Percentiles rank a stretch among this genome's conserved stretches.
Evolutionary conservation across 23 tunicate species (phyloP).

Genomic region (Trididemnum clinides): DNA sequence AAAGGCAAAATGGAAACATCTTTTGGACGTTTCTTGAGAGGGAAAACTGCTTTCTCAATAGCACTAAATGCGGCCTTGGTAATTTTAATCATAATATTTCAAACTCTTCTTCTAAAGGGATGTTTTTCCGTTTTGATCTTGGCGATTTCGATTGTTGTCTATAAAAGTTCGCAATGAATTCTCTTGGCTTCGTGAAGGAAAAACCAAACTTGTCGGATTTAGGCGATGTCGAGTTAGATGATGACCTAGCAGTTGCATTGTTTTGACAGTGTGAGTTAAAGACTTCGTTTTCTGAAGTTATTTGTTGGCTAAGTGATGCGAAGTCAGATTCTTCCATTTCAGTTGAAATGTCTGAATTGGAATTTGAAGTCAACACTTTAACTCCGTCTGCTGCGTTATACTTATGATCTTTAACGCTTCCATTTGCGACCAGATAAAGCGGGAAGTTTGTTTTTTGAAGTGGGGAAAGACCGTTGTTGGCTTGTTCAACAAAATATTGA

Average conservation of each 20-base stretch:
- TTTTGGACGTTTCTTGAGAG: too few species aligned
- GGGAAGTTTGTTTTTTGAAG: slow-evolving; percentile 49
- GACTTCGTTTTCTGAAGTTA: not conserved
- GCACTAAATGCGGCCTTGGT: too few species aligned
- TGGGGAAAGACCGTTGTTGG: slow-evolving; percentile 39
- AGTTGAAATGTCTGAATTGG: not conserved
- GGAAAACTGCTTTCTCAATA: too few species aligned
- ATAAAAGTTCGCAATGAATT: slow-evolving; percentile 18
- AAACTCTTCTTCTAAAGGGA: slow-evolving; percentile 49
- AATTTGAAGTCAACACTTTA: not conserved
- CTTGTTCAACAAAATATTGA: slow-evolving; percentile 37
- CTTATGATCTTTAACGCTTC: slow-evolving; percentile 56
- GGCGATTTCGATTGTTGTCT: slow-evolving; percentile 22
- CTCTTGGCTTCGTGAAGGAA: not conserved
- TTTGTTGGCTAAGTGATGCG: not conserved
- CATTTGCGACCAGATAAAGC: slow-evolving; percentile 55
- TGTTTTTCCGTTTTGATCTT: not conserved
- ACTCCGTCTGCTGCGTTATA: not conserved
- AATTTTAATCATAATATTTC: slow-evolving; percentile 30
- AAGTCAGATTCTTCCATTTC: not conserved
- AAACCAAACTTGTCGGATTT: not conserved
- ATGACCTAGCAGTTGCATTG: not conserved
- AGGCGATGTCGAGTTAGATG: not conserved
- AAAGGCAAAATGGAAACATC: too few species aligned
- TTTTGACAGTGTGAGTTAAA: too few species aligned